phyloP scores from a whole-genome alignment of 1,140 invertebrate species.

The Hycleus phaleratus region DNA sequence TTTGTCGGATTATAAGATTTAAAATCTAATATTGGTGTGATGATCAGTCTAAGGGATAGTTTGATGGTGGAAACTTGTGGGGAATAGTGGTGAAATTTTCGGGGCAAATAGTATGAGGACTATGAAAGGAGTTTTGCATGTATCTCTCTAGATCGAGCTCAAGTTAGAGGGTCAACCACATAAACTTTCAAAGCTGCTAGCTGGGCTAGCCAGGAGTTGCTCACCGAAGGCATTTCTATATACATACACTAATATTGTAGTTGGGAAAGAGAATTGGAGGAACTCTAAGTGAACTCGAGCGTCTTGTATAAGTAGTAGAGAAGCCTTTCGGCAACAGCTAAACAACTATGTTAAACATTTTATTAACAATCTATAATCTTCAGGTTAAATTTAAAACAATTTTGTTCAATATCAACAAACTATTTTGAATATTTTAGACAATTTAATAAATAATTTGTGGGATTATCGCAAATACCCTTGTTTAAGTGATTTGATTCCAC shows the following conservation, averaged over 20 bases:
- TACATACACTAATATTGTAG: too few species aligned
- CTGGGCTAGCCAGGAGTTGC: slow-evolving; percentile 29
- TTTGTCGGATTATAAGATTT: not conserved
- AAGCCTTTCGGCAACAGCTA: slow-evolving; percentile 22
- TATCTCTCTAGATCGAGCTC: slow-evolving; percentile 30
- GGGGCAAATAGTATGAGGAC: slow-evolving; percentile 7
- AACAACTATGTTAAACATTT: slow-evolving; percentile 40
- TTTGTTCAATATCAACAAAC: too few species aligned
- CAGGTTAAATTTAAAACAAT: slow-evolving; percentile 26
- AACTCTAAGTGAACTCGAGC: slow-evolving; percentile 23
- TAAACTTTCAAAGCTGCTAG: slow-evolving; percentile 40
- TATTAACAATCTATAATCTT: slow-evolving; percentile 34
- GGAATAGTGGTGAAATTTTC: slow-evolving; percentile 16
- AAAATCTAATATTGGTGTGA: not conserved
- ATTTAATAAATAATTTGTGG: too few species aligned
- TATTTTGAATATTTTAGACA: too few species aligned
- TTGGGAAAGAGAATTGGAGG: too few species aligned
- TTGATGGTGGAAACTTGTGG: not conserved
- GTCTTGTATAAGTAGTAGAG: slow-evolving; percentile 27
- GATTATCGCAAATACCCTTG: too few species aligned
- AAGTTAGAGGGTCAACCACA: slow-evolving; percentile 41
- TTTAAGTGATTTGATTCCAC: too few species aligned
- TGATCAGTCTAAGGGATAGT: not conserved
- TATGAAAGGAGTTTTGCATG: slow-evolving; percentile 38
- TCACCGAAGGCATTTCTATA: slow-evolving; percentile 33